These are phyloP conservation scores for Poecilia gillii DNA, from an alignment of 2,797 vertebrate species.

Conservation along the genomic window DNA sequence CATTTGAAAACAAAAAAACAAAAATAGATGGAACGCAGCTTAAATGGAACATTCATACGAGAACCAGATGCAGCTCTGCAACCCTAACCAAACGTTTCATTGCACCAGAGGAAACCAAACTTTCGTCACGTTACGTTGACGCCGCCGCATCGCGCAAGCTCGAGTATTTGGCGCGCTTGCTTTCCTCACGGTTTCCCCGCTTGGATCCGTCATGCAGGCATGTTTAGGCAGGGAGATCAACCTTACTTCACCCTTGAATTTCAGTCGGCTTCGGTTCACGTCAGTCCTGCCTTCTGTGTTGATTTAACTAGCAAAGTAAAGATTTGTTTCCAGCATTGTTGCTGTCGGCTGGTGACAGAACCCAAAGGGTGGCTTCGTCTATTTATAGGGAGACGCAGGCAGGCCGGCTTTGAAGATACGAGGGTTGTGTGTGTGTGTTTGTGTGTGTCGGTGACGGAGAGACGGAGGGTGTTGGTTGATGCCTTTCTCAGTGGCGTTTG, in stretches of 20 bases:
- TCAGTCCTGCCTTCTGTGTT: slow-evolving; percentile 5
- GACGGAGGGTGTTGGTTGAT: neutral
- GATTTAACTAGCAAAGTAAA: slow-evolving; percentile 65
- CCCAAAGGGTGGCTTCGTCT: slow-evolving; percentile 56
- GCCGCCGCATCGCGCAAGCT: slow-evolving; percentile 34
- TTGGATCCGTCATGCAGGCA: slow-evolving; percentile 24
- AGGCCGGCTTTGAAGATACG: slow-evolving; percentile 48
- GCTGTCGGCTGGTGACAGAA: slow-evolving; percentile 64
- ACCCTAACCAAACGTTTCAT: neutral
- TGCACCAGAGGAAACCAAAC: slow-evolving; percentile 15
- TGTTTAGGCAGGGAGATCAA: slow-evolving; percentile 38
- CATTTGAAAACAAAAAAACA: too few relatives aligned
- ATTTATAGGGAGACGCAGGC: slow-evolving; percentile 67
- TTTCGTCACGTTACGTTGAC: slow-evolving; percentile 34
- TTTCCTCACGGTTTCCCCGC: slow-evolving; percentile 38
- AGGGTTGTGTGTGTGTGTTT: slow-evolving; percentile 16
- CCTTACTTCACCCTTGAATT: slow-evolving; percentile 21
- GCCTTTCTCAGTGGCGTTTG: neutral
- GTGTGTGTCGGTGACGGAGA: neutral
- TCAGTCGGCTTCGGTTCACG: neutral
- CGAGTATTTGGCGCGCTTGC: slow-evolving; percentile 31
- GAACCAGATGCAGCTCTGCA: neutral
- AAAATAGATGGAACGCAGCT: neutral
- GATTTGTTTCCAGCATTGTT: slow-evolving; percentile 81
- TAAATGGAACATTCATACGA: neutral